Conservation (phyloP, 2,888 invertebrate genomes). For the Diaprepes abbreviatus region DNA sequence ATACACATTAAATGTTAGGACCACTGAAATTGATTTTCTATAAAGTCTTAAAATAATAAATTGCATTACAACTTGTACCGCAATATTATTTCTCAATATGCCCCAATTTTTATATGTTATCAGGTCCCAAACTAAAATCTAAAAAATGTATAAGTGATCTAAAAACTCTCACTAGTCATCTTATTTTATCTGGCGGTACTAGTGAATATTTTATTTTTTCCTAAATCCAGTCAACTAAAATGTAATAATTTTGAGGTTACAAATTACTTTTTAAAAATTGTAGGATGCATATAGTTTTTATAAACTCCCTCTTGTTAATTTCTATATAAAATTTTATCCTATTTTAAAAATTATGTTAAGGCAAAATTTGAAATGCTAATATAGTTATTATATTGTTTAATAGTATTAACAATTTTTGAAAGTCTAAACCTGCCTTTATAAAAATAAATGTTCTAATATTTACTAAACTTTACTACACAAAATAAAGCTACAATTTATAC, state of each 20-base stretch:
- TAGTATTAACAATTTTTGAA: conserved; percentile 21
- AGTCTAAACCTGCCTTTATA: conserved; percentile 31
- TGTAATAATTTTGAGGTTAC: neutral
- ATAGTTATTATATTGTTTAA: conserved; percentile 13
- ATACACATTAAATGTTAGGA: neutral
- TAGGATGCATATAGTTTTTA: neutral
- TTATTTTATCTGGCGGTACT: neutral
- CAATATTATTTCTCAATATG: neutral
- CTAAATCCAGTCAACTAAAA: conserved; percentile 1
- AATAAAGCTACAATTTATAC: conserved; percentile 32
- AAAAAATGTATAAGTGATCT: neutral
- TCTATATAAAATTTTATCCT: conserved; percentile 16
- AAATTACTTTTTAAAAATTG: neutral
- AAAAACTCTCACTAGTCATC: neutral
- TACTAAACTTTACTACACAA: conserved; percentile 12
- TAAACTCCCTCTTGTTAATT: neutral
- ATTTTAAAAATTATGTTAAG: conserved; percentile 30
- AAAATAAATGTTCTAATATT: conserved; percentile 30
- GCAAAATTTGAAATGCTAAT: conserved; percentile 43
- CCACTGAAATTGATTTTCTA: neutral
- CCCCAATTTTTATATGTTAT: conserved; percentile 25
- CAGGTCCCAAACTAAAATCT: conserved; percentile 34
- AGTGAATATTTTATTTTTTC: neutral
- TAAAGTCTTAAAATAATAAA: neutral
- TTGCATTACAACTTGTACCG: neutral